These are phyloP conservation scores for Paramisgurnus dabryanus DNA, from an alignment of 2,113 vertebrate genomes.

Conservation along the genomic window DNA sequence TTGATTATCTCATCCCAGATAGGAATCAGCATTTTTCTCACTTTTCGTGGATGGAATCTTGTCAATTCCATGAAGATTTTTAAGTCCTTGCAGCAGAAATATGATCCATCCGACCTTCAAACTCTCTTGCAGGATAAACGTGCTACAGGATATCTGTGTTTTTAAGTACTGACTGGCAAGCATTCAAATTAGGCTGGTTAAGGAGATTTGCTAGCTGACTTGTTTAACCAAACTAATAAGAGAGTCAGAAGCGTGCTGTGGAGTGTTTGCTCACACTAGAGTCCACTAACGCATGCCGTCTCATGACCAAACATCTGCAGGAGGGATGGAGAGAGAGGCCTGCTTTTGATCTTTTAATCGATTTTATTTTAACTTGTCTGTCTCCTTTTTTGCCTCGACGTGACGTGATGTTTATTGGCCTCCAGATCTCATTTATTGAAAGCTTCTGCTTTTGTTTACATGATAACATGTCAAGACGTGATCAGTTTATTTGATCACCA, in stretches of 20 bases:
- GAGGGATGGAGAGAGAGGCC: neutral
- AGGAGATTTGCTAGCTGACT: constrained; percentile 21
- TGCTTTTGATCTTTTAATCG: neutral
- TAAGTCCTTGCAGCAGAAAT: constrained; percentile 25
- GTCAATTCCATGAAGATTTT: neutral
- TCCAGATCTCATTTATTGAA: neutral
- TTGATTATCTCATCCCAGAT: neutral
- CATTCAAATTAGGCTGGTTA: neutral
- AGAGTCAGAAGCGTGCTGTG: constrained; percentile 50
- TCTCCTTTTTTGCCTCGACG: neutral
- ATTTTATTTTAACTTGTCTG: no score
- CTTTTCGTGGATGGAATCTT: no score
- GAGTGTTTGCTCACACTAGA: constrained; percentile 55
- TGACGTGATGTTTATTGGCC: neutral
- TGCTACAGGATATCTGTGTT: constrained; percentile 4
- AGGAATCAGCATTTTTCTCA: no score
- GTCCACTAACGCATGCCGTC: constrained; percentile 62
- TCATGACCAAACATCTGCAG: constrained; percentile 16
- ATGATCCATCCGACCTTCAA: constrained; percentile 18
- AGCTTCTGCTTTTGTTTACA: neutral
- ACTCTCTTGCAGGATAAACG: neutral
- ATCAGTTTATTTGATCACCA: neutral
- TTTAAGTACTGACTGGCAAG: neutral
- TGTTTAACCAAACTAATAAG: constrained; percentile 55
- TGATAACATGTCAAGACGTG: neutral